Base-by-base conservation (phyloP, 2,888 invertebrate species). In the Gastrophysa polygoni region DNA sequence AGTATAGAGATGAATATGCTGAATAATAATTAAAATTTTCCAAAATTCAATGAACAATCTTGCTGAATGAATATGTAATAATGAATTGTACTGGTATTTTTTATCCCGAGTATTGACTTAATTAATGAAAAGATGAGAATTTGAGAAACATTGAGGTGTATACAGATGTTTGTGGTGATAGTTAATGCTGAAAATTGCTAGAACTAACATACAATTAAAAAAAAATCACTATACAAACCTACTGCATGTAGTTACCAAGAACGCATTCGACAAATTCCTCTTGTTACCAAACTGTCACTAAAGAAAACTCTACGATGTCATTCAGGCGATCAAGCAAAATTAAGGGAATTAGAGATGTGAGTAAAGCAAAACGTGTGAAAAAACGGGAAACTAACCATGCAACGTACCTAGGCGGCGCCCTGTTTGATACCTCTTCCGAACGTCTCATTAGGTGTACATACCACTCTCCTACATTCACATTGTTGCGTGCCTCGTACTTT, bases 391-490 rank as follows among this genome's bases (percentile, higher is more conserved):
- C 79, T 80, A 80, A 80, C 80, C 81, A 82, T 81, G 81, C 81
- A 80, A 81, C 81, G 66, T 83, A 84, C 78, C 82, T 80, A 75
- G 85, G 79, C 58, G 81, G 80, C 16, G 83, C 82, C 75, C 82
- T 82, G 61, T 77, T 77, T 61, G 78, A 73, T 61, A 73, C 68
- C 62, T 72, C 74, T 61, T 78, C 81, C 32, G 76, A 83, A 73
- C 83, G 82, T 74, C 83, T 83, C 77, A 88, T 85, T 61, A 88
- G 84, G 71, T 84, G 82, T 70, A 87, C 87, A 83, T 92, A 96
- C 97, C 97, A 98, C 59, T 89, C 86, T 49, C 91, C 91, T 34
- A 95, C 93, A 64, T 89, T 88, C 29, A 90, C 87, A 68, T 67
- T 66, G 34, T 88, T 85, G 70, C 86, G 86, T 70, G 85, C 86